Percentiles rank a stretch among this genome's conserved stretches.
These are phyloP conservation scores for Entomobrya proxima DNA, from an alignment of 2,888 invertebrate genomes.

Conservation along the genomic window DNA sequence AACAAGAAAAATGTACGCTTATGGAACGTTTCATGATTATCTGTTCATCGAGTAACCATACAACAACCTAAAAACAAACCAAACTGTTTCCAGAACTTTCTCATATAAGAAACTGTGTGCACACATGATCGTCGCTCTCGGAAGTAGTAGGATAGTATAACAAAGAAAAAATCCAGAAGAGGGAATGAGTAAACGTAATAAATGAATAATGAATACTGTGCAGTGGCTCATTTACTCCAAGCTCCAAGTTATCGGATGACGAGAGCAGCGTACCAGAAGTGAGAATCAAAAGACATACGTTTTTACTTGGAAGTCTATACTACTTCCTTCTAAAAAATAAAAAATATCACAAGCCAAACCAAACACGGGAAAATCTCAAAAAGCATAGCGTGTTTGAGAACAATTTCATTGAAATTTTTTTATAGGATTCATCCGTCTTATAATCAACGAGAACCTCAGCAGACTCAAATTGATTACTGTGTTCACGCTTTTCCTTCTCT, in stretches of 20 bases:
- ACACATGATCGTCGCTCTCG: not conserved
- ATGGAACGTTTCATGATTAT: slow-evolving; percentile 8
- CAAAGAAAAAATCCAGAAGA: not conserved
- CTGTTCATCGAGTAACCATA: not conserved
- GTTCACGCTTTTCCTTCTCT: not conserved
- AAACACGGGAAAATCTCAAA: not conserved
- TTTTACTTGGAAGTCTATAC: not conserved
- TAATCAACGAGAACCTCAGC: not conserved
- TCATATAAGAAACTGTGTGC: not conserved
- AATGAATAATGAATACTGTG: slow-evolving; percentile 58
- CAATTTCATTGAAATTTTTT: not conserved
- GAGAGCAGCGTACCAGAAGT: not conserved
- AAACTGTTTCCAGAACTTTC: too few species aligned
- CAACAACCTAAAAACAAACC: not conserved
- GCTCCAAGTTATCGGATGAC: not conserved
- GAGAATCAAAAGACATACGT: not conserved
- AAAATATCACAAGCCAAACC: not conserved
- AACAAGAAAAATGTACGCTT: not conserved
- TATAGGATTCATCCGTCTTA: not conserved
- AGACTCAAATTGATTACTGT: slow-evolving; percentile 32
- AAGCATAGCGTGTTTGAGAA: slow-evolving; percentile 5
- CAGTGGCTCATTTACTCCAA: slow-evolving; percentile 48
- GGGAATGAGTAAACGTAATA: slow-evolving; percentile 45
- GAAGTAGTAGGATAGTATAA: not conserved
- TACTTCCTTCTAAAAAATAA: not conserved